A percentile compares a stretch with the other conserved stretches of the same genome.
phyloP scores from a whole-genome alignment of 2,113 vertebrate genomes.

The Podarcis cretensis region DNA sequence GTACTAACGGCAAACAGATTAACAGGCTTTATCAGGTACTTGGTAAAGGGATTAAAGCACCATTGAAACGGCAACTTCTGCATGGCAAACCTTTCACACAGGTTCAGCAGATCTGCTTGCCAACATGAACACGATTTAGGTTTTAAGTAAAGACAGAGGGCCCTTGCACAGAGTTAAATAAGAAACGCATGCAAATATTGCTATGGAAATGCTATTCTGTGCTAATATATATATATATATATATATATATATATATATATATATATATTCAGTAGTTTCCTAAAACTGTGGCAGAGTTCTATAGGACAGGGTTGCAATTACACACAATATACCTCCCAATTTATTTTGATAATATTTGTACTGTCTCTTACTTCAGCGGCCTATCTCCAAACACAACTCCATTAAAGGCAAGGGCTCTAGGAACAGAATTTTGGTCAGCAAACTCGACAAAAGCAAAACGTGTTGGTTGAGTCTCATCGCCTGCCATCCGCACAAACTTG shows the following conservation, averaged over 20 bases:
- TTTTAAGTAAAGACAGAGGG: not conserved
- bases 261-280: not conserved
- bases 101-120: not conserved
- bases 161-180: not conserved
- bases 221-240: not conserved
- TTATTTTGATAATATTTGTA: conserved; percentile 9
- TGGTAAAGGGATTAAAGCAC: not conserved
- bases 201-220: not conserved
- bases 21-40: not conserved
- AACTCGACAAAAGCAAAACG: conserved; percentile 97
- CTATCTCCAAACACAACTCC: conserved; percentile 98
- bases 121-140: not conserved
- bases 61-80: not conserved
- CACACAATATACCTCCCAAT: not conserved
- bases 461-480: conserved; percentile 95
- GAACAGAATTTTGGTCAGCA: conserved; percentile 92
- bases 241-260: not conserved
- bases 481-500: conserved; percentile 97
- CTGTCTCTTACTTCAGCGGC: conserved; percentile 90
- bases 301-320: accelerated
- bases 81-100: not conserved
- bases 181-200: not conserved
- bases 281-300: not conserved
- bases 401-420: conserved; percentile 93
- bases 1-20: not conserved